Conservation (phyloP, 2,888 invertebrate genomes). For the Lysandra bellargus region DNA sequence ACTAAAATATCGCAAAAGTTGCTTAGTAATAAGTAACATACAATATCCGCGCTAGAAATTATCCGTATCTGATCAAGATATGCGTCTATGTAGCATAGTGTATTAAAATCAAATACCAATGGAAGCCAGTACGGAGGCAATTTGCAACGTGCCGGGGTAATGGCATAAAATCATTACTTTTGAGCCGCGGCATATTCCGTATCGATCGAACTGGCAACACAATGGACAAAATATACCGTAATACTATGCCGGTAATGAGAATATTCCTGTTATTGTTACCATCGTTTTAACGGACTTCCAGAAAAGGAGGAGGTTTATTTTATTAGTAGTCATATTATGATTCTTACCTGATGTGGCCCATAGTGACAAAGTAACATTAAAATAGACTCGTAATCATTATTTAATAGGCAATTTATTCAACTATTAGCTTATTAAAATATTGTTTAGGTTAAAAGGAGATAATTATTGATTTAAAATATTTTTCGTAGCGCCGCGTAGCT, state of each 20-base stretch:
- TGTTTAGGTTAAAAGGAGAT: too few relatives aligned
- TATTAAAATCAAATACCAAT: conserved; percentile 4
- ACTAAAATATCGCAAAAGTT: neutral
- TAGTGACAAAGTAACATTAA: too few relatives aligned
- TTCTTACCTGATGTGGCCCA: too few relatives aligned
- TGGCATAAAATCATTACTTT: conserved; percentile 13
- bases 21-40: neutral
- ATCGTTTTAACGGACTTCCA: neutral
- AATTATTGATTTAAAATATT: too few relatives aligned
- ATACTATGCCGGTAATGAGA: too few relatives aligned
- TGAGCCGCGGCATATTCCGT: neutral
- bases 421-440: too few relatives aligned
- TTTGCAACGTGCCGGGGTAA: conserved; percentile 9
- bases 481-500: neutral
- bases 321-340: too few relatives aligned
- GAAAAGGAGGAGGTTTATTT: neutral
- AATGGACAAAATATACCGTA: neutral
- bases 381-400: too few relatives aligned
- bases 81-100: neutral
- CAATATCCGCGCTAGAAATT: neutral
- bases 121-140: neutral
- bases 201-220: neutral
- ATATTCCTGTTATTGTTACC: neutral
- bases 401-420: too few relatives aligned
- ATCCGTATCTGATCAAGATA: conserved; percentile 11